Evolutionary conservation across 30 jellyfish, hydroid and myxozoan genomes (phyloP), one percentile per base, ranked within the genome.

Genomic region (Aurelia sp.): DNA sequence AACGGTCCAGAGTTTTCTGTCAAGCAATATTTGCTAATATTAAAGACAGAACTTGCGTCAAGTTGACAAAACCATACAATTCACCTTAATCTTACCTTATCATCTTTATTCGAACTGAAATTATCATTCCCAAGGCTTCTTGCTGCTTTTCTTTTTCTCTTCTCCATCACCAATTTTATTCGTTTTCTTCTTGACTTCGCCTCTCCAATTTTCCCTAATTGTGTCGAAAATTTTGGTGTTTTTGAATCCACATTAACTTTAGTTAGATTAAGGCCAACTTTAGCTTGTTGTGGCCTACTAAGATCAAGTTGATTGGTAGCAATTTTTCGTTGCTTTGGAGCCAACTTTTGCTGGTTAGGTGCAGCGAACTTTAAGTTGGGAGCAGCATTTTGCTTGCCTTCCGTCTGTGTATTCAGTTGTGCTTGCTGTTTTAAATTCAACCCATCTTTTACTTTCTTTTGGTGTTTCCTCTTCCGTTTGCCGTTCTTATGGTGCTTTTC

Each of bases 101-200:
- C 27, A 12, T 53, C 41, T 53, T 52, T 44, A 44, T 44, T 12
- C 55, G 16, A 53, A 16, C 35, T 55, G 74, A 71, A 74, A 13
- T 33, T 18, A 3, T 74, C 85, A 4, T 3, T 55, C 8, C 64
- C 64, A 60, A 74, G 61, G 41, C 85, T 74, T 20, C 85, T 74
- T 11, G 31, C 71, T 22, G 85, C 85, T 61, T 78, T 64, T 31
- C 88, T 61, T 61, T 78, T 78, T 61, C 88, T 61, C 41, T 66
- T 83, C 71, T 81, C 77, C 92, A 83, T 83, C 44, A 83, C 86
- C 27, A 83, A 55, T 40, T 83, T 83, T 5, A 83, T 83, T 44
- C 92, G 62, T 37, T 83, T 83, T 44, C 92, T 60, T 27, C 92
- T 83, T 40, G 92, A 83, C 58, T 83, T 83, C 30, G 92, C 92